Base-by-base conservation (phyloP, 2,888 invertebrate species). In the Spatulosminthurus flaviceps region DNA sequence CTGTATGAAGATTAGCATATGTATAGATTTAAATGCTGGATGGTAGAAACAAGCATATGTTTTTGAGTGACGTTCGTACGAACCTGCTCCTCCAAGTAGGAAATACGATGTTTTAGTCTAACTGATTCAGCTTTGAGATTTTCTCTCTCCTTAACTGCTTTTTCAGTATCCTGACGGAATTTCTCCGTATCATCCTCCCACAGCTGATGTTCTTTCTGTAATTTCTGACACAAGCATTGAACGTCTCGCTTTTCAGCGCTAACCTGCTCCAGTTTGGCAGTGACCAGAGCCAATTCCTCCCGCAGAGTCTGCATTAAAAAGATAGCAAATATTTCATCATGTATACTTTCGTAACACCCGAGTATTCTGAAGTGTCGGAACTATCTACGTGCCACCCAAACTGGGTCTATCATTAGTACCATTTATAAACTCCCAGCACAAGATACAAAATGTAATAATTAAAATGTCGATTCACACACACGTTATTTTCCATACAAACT, bases 61-160 rank as follows among this genome's bases (percentile, higher is more conserved):
- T n/a, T n/a, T n/a, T n/a, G n/a, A n/a, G n/a, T n/a, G n/a, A n/a
- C n/a, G n/a, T 24, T 69, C 26, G n/a, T 2, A 66, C 29, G 72
- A 71, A 83, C 94, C 88, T 95, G 95, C 87, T 95, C 95, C 88
- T 96, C 95, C 79, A 96, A 90, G 88, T 95, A 95, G 0, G 94
- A 94, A 86, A 95, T 95, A 84, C 95, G 90, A 88, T 95, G 95
- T 19, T 94, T 94, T 80, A 95, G 90, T 74, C 95, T 90, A 81
- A 94, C 92, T 88, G 95, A 95, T 88, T 95, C 95, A 26, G 92
- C 84, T 79, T 90, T 86, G 92, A 91, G 81, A 83, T 86, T 42
- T 92, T 86, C 86, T 22, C 85, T 79, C 60, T 87, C 87, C 78
- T 85, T 86, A 61, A 80, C 70, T 9, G 85, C 61, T 80, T 84